These are phyloP conservation scores for Mimachlamys varia DNA, from an alignment of 2,888 invertebrate species.

Conservation along the genomic window DNA sequence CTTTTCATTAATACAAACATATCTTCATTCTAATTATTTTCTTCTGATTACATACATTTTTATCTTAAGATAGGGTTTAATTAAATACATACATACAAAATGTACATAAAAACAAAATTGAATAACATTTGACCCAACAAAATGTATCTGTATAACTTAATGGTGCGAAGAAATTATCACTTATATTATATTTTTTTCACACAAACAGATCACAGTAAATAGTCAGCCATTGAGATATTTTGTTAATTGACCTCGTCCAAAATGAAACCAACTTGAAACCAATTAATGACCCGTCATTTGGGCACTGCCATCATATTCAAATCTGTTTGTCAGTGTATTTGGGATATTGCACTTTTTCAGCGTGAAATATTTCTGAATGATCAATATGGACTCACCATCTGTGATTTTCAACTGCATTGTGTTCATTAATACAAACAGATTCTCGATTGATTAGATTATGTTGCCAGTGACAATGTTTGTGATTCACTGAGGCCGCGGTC, in stretches of 20 bases:
- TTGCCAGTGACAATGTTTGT: neutral
- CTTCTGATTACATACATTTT: neutral
- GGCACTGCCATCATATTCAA: constrained; percentile 5
- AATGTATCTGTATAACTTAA: too few relatives aligned
- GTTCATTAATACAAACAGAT: constrained; percentile 20
- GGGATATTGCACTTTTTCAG: constrained; percentile 28
- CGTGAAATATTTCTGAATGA: constrained; percentile 1
- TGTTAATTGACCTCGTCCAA: constrained; percentile 2
- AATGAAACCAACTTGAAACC: neutral
- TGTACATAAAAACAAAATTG: too few relatives aligned
- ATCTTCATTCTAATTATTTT: constrained; percentile 3
- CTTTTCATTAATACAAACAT: neutral
- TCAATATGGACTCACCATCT: constrained; percentile 14
- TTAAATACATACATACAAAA: too few relatives aligned
- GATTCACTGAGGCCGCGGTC: neutral
- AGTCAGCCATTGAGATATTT: neutral
- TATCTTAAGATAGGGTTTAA: neutral
- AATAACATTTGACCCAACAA: too few relatives aligned
- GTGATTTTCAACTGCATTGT: neutral
- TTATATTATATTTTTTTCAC: neutral
- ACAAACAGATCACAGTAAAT: neutral
- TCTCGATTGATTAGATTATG: constrained; percentile 12
- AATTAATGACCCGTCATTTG: neutral
- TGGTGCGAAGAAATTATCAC: too few relatives aligned
- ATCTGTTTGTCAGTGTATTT: constrained; percentile 15